These are phyloP conservation scores for Chelmon rostratus DNA, from an alignment of 2,797 vertebrate genomes.

Conservation along the genomic window DNA sequence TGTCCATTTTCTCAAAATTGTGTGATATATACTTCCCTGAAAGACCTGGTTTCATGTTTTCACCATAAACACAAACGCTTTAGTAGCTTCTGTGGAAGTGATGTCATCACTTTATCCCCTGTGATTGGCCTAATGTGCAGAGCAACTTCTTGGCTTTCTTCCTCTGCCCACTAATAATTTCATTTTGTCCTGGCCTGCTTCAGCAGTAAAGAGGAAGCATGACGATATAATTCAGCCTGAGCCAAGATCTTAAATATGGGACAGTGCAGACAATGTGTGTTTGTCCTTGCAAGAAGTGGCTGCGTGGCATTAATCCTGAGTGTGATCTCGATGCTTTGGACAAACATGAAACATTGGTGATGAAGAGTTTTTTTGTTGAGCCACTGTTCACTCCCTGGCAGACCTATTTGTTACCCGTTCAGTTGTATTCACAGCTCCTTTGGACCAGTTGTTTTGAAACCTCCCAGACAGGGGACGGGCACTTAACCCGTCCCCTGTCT, in stretches of 20 bases:
- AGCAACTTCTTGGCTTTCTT: slow-evolving; percentile 1
- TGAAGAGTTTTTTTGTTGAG: slow-evolving; percentile 47
- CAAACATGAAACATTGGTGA: slow-evolving; percentile 48
- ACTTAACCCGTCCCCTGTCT: no score
- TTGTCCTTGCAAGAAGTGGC: slow-evolving; percentile 29
- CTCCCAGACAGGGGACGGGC: no score
- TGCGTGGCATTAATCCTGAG: slow-evolving; percentile 28
- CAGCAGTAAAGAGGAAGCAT: slow-evolving; percentile 27
- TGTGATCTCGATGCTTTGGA: slow-evolving; percentile 53
- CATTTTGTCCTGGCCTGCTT: slow-evolving; percentile 33
- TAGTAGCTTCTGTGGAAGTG: slow-evolving; percentile 44
- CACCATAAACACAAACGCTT: slow-evolving; percentile 28
- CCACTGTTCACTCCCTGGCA: slow-evolving; percentile 50
- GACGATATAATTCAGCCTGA: slow-evolving; percentile 7
- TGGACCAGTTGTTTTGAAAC: no score
- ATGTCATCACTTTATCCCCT: slow-evolving; percentile 23
- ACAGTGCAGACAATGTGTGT: slow-evolving; percentile 37
- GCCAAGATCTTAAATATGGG: slow-evolving; percentile 27
- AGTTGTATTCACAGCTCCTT: background rate
- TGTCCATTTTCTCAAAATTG: slow-evolving; percentile 1
- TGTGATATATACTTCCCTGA: slow-evolving; percentile 5
- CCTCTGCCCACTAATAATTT: slow-evolving; percentile 24
- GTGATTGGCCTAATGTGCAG: slow-evolving; percentile 30
- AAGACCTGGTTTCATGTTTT: slow-evolving; percentile 9
- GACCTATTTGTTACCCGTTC: slow-evolving; percentile 57